A percentile compares a stretch with the other conserved stretches of the same genome.
These are phyloP conservation scores for human (Homo sapiens) DNA, from an alignment of 2,113 vertebrate species.

Conservation along the genomic window GRCh38 chr19:3633001-3633500, in stretches of 20 bases:
- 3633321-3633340: neutral
- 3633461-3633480: conserved; percentile 92
- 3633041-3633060: conserved; percentile 35
- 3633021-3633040: neutral
- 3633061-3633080: conserved; percentile 66
- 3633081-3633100: conserved; percentile 58
- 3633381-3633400: neutral
- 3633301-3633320: neutral
- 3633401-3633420: neutral
- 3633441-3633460: conserved; percentile 96
- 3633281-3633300: neutral
- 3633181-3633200: conserved; percentile 35
- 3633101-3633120: conserved; percentile 73
- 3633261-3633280: neutral
- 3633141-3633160: conserved; percentile 81
- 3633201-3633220: fast-evolving
- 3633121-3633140: conserved; percentile 71
- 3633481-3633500: conserved; percentile 99
- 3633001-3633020: conserved; percentile 24
- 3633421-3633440: conserved; percentile 92
- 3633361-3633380: neutral
- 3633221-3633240: neutral
- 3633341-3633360: neutral
- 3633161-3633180: conserved; percentile 85
- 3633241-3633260: neutral